Evolutionary conservation across 2,113 vertebrate species (phyloP).

Genomic region (Paedocypris sp.): DNA sequence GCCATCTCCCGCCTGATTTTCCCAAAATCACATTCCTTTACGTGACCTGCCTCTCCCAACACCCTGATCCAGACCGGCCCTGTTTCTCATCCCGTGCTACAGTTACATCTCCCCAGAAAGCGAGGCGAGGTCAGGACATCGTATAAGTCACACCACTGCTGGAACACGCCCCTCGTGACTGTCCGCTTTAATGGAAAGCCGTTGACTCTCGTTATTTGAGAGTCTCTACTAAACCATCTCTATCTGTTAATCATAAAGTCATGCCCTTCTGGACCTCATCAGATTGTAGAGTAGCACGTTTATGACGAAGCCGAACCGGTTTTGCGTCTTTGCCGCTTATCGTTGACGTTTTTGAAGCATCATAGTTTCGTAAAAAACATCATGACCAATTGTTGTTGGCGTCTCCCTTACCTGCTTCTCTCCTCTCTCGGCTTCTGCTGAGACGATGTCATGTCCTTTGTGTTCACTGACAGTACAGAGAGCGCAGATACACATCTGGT

Average conservation of each 20-base stretch:
- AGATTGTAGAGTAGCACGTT: not conserved
- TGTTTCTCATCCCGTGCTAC: conserved; percentile 17
- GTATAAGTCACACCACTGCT: conserved; percentile 16
- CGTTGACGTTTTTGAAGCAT: not conserved
- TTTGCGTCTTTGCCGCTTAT: not conserved
- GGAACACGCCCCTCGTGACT: conserved; percentile 19
- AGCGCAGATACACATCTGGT: conserved; percentile 58
- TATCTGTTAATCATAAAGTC: not conserved
- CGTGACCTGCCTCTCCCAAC: conserved; percentile 4
- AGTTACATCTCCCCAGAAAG: not conserved
- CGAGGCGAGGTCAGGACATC: not conserved
- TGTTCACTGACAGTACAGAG: conserved; percentile 70
- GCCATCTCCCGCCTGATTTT: conserved; percentile 38
- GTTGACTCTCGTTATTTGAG: not conserved
- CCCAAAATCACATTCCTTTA: conserved; percentile 25
- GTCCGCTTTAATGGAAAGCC: no score
- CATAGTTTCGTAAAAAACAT: not conserved
- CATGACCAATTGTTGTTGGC: not conserved
- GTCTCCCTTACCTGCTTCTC: conserved; percentile 62
- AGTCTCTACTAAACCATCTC: not conserved
- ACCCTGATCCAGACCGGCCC: conserved; percentile 16
- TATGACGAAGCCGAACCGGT: conserved; percentile 1
- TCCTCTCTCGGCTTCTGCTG: conserved; percentile 63
- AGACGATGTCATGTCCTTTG: conserved; percentile 64
- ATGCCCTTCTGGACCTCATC: not conserved